These are phyloP conservation scores for Caenorhabditis sp. DNA, from an alignment of 2,888 invertebrate genomes.

Conservation along the genomic window DNA sequence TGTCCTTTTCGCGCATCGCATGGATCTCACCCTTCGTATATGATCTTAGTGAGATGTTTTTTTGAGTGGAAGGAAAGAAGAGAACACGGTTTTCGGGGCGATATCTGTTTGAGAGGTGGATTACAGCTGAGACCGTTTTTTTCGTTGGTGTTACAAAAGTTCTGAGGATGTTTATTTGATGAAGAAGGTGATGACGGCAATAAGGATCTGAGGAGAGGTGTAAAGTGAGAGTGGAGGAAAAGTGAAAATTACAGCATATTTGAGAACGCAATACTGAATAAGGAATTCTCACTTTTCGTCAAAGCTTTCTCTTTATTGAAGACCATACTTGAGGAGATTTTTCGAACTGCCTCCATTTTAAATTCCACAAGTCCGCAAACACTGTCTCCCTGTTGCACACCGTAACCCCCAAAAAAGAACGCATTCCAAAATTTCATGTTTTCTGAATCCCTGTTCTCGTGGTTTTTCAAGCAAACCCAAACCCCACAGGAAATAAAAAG, in stretches of 20 bases:
- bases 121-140: slow-evolving; percentile 47
- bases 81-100: slow-evolving; percentile 6
- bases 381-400: slow-evolving; percentile 7
- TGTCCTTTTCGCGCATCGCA: slow-evolving; percentile 23
- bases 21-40: slow-evolving; percentile 18
- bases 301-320: neutral
- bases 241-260: slow-evolving; percentile 20
- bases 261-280: neutral
- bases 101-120: slow-evolving; percentile 21
- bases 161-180: slow-evolving; percentile 37
- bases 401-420: slow-evolving; percentile 10
- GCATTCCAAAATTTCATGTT: neutral
- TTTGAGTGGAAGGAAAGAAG: neutral
- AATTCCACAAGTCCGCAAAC: slow-evolving; percentile 26
- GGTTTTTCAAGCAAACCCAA: neutral
- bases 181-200: slow-evolving; percentile 32
- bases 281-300: too few relatives aligned
- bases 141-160: slow-evolving; percentile 22
- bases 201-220: slow-evolving; percentile 8
- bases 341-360: neutral
- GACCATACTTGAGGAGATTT: too few relatives aligned
- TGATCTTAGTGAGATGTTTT: slow-evolving; percentile 36
- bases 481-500: slow-evolving; percentile 23
- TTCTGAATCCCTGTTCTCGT: too few relatives aligned
- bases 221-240: slow-evolving; percentile 16